phyloP scores from a whole-genome alignment of 2,888 invertebrate genomes.

The Dioctria linearis region DNA sequence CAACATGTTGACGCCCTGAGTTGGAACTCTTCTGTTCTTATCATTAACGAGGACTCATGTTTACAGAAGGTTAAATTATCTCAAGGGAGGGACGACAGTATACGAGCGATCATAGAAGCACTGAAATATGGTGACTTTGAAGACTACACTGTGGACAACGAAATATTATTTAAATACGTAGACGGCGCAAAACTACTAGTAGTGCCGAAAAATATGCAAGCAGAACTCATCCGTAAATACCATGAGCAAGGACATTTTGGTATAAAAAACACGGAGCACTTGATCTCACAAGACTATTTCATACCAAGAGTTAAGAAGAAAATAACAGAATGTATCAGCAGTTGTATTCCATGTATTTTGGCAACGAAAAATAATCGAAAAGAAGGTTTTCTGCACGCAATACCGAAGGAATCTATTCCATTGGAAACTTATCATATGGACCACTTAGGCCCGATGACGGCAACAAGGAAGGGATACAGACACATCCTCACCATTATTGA shows the following conservation, averaged over 20 bases:
- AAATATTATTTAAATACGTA: no score
- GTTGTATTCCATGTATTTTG: conserved; percentile 52
- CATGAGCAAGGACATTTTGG: not conserved
- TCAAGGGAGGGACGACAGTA: conserved; percentile 49
- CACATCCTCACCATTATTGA: no score
- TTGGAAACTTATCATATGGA: conserved; percentile 59
- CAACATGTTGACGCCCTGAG: no score
- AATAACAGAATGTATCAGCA: no score
- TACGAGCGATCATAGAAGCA: conserved; percentile 41
- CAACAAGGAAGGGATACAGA: no score
- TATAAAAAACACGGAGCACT: not conserved
- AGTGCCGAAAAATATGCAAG: not conserved
- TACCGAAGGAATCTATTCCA: conserved; percentile 56
- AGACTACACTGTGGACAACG: no score
- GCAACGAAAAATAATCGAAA: conserved; percentile 62
- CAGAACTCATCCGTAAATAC: conserved; percentile 48
- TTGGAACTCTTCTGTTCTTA: not conserved
- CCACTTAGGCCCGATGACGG: no score
- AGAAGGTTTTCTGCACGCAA: conserved; percentile 61
- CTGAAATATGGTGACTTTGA: no score
- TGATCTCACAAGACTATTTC: not conserved
- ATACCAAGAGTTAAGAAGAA: not conserved
- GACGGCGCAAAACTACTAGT: no score
- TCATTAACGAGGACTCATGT: conserved; percentile 10
- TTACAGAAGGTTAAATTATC: conserved; percentile 31